Evolutionary conservation across 2,113 vertebrate genomes (phyloP).

Genomic region (Ammodramus savannarum): DNA sequence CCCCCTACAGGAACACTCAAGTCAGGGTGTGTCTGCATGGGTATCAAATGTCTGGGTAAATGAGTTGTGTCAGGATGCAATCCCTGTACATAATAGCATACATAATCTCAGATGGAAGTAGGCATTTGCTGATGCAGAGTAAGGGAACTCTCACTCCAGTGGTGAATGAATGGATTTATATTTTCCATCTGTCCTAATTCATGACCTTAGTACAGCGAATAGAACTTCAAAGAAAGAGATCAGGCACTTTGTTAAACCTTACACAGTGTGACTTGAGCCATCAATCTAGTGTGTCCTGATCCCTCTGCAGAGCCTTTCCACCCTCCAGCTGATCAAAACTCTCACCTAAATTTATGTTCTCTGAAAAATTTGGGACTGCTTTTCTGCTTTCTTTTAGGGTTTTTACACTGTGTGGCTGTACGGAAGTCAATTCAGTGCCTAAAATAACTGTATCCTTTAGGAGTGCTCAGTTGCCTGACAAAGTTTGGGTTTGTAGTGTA

Average conservation of each 20-base stretch:
- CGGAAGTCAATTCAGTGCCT: not conserved
- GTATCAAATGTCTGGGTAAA: not conserved
- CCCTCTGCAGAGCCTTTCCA: not conserved
- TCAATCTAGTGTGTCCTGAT: not conserved
- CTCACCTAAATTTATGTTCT: not conserved
- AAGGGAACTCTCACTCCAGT: not conserved
- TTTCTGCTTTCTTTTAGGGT: not conserved
- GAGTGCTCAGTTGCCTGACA: not conserved
- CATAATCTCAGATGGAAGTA: not conserved
- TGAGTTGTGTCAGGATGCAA: not conserved
- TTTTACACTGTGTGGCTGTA: not conserved
- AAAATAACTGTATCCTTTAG: not conserved
- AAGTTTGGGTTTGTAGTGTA: not conserved
- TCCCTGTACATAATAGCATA: not conserved
- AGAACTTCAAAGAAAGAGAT: not conserved
- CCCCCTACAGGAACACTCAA: not conserved
- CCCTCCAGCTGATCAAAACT: not conserved
- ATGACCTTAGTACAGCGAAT: not conserved
- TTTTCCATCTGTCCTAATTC: not conserved
- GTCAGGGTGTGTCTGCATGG: not conserved
- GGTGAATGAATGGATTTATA: not conserved
- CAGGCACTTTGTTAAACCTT: not conserved
- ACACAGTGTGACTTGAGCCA: not conserved
- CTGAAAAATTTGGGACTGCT: not conserved
- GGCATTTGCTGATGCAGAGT: not conserved